Evolutionary conservation across 53 echinoderm and acorn worm species (phyloP).

Genomic region (Holothuria scabra): DNA sequence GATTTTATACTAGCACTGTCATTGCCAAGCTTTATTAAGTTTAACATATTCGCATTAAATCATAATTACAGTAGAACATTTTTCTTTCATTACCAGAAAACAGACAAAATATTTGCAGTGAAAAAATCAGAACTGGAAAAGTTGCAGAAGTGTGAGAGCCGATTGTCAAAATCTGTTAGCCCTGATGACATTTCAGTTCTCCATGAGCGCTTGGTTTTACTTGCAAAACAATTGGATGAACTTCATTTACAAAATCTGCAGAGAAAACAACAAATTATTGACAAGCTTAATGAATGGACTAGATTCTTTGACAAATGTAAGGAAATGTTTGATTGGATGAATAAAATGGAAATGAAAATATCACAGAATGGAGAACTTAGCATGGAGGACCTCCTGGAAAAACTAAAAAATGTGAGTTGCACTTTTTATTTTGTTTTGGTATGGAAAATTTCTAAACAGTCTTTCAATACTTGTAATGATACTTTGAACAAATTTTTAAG

Average conservation of each 20-base stretch:
- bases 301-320: slow-evolving; percentile 77
- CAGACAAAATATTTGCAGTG: slow-evolving; percentile 76
- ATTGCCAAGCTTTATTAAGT: too few relatives aligned
- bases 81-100: slow-evolving; percentile 61
- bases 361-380: slow-evolving; percentile 93
- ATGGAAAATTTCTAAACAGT: too few relatives aligned
- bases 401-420: slow-evolving; percentile 81
- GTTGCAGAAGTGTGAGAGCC: slow-evolving; percentile 71
- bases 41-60: too few relatives aligned
- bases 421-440: neutral
- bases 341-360: slow-evolving; percentile 83
- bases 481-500: too few relatives aligned
- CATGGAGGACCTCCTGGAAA: slow-evolving; percentile 95
- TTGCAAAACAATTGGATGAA: slow-evolving; percentile 93
- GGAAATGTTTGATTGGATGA: slow-evolving; percentile 98
- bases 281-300: slow-evolving; percentile 92
- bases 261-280: slow-evolving; percentile 78
- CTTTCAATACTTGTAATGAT: too few relatives aligned
- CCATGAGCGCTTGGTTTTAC: slow-evolving; percentile 85
- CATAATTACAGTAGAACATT: too few relatives aligned
- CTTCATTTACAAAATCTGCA: slow-evolving; percentile 84
- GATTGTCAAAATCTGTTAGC: slow-evolving; percentile 72
- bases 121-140: slow-evolving; percentile 73
- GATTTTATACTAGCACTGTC: too few relatives aligned
- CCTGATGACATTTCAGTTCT: slow-evolving; percentile 96